Evolutionary conservation across 2,113 vertebrate species (phyloP), one percentile per base, ranked within the genome.

Genomic region (Canis aureus): DNA sequence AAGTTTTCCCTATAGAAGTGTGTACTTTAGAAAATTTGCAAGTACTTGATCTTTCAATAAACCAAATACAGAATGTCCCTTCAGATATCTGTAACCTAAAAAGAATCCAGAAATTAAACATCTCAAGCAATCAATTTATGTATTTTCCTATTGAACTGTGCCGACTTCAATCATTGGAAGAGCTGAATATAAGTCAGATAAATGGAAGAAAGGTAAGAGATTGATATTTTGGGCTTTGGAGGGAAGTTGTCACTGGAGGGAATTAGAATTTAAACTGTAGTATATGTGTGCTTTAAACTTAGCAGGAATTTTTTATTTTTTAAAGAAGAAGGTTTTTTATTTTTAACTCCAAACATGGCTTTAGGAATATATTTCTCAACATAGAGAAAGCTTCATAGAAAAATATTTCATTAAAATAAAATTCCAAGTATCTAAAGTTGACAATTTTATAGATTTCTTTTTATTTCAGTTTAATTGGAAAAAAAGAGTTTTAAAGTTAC

Each of bases 141-240:
- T n/a, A 51, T 92, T 99, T 99, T 98, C 99, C 99, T 96, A 80
- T 38, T 89, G 98, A 99, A 97, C 92, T 98, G 8, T 98, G 98
- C 94, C 78, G 96, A 19, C 97, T 98, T 87, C 74, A 80, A 11
- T 98, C 95, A 4, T 92, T 99, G 91, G 94, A 98, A 92, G 98
- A 96, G 59, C 90, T 98, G 83, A 94, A 94, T 57, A 66, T 98
- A n/a, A 98, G 94, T 83, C 97, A 98, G 66, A 87, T 51, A 73
- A 98, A 97, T 78, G 98, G 98, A n/a, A 69, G 49, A 60, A 99
- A 98, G 98, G 98, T 98, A 98, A 98, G 96, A 92, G 20, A 76
- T 4, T 32, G n/a, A 11, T 92, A 81, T 38, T 64, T 64, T 76
- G 27, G 55, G 25, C 1, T 60, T 92, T 84, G 53, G 12, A 23